These are phyloP conservation scores for Agrypnus murinus DNA, from an alignment of 2,888 invertebrate species.

Conservation along the genomic window DNA sequence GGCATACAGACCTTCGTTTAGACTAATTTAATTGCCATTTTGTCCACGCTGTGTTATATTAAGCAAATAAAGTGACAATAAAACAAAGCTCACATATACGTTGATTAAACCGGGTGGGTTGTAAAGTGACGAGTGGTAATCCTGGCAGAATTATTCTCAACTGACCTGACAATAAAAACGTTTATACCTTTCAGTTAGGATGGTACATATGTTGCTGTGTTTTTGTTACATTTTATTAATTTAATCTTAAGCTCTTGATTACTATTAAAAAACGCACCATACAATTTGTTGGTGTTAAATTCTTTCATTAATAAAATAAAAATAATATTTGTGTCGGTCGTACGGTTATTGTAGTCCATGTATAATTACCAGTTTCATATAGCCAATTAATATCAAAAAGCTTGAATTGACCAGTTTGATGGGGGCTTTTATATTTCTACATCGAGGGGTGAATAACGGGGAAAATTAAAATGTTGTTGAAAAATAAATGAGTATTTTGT, in stretches of 20 bases:
- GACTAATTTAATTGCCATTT: slow-evolving; percentile 50
- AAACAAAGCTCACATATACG: slow-evolving; percentile 51
- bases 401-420: slow-evolving; percentile 46
- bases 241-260: no score
- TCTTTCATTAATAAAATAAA: slow-evolving; percentile 17
- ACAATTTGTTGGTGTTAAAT: slow-evolving; percentile 23
- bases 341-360: slow-evolving; percentile 23
- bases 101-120: slow-evolving; percentile 52
- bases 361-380: slow-evolving; percentile 51
- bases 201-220: no score
- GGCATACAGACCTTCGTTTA: slow-evolving; percentile 42
- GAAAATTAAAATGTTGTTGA: slow-evolving; percentile 29
- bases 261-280: no score
- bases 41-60: slow-evolving; percentile 49
- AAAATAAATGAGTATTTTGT: slow-evolving; percentile 6
- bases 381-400: slow-evolving; percentile 58
- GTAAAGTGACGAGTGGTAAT: slow-evolving; percentile 53
- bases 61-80: slow-evolving; percentile 53
- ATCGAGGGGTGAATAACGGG: slow-evolving; percentile 24
- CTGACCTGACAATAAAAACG: slow-evolving; percentile 50
- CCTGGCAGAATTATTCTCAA: slow-evolving; percentile 52
- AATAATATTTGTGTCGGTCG: slow-evolving; percentile 26
- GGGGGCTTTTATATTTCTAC: slow-evolving; percentile 27
- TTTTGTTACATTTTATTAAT: no score
- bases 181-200: background rate